Evolutionary conservation across 2,113 vertebrate species (phyloP), one percentile per base, ranked within the genome.

Genomic region (Cercocebus atys): DNA sequence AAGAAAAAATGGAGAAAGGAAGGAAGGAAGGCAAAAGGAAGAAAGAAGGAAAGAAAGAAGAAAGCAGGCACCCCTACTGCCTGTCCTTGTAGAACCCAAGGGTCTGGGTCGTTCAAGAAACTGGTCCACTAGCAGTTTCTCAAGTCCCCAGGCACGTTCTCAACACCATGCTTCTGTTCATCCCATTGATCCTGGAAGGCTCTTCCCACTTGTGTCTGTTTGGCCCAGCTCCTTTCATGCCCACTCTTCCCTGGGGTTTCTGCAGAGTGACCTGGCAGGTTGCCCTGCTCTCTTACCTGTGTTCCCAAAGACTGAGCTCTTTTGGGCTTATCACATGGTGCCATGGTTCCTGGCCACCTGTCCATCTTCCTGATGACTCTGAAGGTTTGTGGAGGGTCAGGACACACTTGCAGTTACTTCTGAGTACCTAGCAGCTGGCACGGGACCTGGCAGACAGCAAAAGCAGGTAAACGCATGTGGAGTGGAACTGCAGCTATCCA

Each of bases 401-500:
- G 85, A 40, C 14, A 11, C n/a, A 3, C 0, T 17, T 7, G 2
- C 43, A 4, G 47, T 55, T 25, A 14, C 45, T 35, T 43, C 0
- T 17, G 38, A 18, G 72, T 18, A 1, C 66, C 23, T 12, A 1
- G 86, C 6, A 4, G 57, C 57, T 22, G 79, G 47, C 68, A 4
- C 4, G 1, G 45, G 68, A 47, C 75, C 80, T 18, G 61, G 91
- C 35, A 45, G 78, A 45, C 0, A 4, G n/a, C 52, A 73, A 35
- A 64, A 38, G 61, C 0, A 6, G 52, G 61, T n/a, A 1, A 5
- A 7, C 1, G n/a, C 3, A 1, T 6, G 10, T 2, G 38, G 3
- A 2, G 59, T 1, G 14, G 70, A 55, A 1, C 35, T 0, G 6
- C 30, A 22, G 3, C 25, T 18, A 38, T 13, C 55, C 50, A 17